Percentiles rank a stretch among this genome's conserved stretches.
Evolutionary conservation across 2,113 vertebrate genomes (phyloP).

Genomic region (Poeciliopsis retropinna): DNA sequence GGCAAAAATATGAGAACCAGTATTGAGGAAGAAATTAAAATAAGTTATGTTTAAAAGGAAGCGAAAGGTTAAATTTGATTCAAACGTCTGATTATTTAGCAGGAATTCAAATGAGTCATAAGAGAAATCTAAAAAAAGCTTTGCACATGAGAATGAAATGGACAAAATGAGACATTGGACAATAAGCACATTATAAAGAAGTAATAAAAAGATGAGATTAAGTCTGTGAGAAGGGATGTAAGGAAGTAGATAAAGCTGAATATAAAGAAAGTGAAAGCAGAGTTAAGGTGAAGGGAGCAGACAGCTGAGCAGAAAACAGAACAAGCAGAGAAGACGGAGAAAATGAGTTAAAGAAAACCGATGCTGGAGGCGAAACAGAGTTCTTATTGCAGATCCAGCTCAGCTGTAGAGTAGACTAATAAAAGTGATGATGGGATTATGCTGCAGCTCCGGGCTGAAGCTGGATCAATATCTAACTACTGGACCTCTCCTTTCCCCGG

Average conservation of each 20-base stretch:
- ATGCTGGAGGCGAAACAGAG: not conserved
- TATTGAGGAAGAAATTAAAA: not conserved
- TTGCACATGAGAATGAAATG: not conserved
- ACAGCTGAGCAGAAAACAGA: not conserved
- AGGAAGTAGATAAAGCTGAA: not conserved
- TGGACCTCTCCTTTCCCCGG: slow-evolving; percentile 16
- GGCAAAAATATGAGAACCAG: not conserved
- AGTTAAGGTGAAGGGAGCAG: not conserved
- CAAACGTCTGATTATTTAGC: too few relatives aligned
- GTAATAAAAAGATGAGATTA: not conserved
- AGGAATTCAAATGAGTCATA: not conserved
- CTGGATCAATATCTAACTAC: slow-evolving; percentile 55
- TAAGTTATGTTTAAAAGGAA: not conserved
- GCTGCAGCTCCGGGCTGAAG: slow-evolving; percentile 42
- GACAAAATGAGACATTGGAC: not conserved
- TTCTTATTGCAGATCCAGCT: slow-evolving; percentile 9
- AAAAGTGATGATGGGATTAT: slow-evolving; percentile 60
- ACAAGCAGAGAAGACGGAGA: too few relatives aligned
- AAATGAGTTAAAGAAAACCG: not conserved
- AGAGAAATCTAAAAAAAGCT: not conserved
- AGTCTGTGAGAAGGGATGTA: not conserved
- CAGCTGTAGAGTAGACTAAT: slow-evolving; percentile 54
- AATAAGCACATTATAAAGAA: not conserved
- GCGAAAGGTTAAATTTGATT: too few relatives aligned
- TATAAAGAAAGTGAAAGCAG: not conserved